Conservation (phyloP, 2,888 invertebrate species). For the Carcina quercana region DNA sequence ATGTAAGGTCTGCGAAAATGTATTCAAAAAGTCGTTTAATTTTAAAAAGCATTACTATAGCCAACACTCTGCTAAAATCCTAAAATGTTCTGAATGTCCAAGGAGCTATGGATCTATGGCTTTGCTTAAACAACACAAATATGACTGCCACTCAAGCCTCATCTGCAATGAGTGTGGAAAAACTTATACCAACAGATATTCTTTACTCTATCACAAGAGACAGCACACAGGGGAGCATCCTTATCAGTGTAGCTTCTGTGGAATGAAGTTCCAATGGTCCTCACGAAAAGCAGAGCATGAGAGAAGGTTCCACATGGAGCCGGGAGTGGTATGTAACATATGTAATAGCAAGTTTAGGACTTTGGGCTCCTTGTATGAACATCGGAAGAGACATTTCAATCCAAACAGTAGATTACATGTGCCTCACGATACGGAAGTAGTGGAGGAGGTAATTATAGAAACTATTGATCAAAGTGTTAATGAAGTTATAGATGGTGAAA, state of each 20-base stretch:
- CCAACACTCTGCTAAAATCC: slow-evolving; percentile 5
- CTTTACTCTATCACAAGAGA: slow-evolving; percentile 8
- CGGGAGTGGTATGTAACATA: slow-evolving; percentile 6
- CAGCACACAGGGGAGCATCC: slow-evolving; percentile 7
- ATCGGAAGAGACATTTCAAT: slow-evolving; percentile 11
- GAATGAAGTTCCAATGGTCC: slow-evolving; percentile 5
- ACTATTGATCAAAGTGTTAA: no score
- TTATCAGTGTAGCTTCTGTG: slow-evolving; percentile 7
- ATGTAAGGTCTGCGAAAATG: slow-evolving; percentile 5
- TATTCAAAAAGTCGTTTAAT: slow-evolving; percentile 8
- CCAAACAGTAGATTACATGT: slow-evolving; percentile 7
- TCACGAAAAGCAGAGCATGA: slow-evolving; percentile 8
- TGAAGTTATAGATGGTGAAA: no score
- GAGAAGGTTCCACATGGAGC: slow-evolving; percentile 6
- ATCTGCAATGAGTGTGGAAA: slow-evolving; percentile 9
- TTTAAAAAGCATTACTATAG: slow-evolving; percentile 12
- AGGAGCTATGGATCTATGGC: slow-evolving; percentile 9
- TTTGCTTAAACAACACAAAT: slow-evolving; percentile 8
- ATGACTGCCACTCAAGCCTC: slow-evolving; percentile 7
- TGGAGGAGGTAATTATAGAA: slow-evolving; percentile 1
- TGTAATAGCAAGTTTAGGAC: slow-evolving; percentile 7
- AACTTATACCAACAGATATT: slow-evolving; percentile 7
- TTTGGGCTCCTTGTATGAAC: slow-evolving; percentile 6
- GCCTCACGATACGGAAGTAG: neutral
- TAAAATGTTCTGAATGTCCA: slow-evolving; percentile 5